Conservation (phyloP, 2,888 invertebrate species). For the Drosophila rubida region DNA sequence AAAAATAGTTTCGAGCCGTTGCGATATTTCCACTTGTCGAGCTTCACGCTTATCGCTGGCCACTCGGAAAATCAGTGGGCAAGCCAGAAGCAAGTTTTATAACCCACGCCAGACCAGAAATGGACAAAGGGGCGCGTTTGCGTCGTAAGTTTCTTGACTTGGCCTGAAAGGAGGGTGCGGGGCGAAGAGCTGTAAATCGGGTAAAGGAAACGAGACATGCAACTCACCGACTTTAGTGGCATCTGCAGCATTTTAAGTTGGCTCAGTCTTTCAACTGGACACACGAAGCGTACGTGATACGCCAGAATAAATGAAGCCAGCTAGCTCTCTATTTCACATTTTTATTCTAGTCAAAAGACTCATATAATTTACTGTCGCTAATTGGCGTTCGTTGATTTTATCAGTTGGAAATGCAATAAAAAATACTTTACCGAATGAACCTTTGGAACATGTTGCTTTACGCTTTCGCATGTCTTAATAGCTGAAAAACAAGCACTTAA, state of each 20-base stretch:
- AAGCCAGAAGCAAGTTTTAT: slow-evolving; percentile 36
- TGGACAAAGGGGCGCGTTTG: slow-evolving; percentile 37
- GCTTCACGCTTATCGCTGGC: slow-evolving; percentile 17
- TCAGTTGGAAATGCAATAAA: slow-evolving; percentile 47
- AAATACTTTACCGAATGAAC: slow-evolving; percentile 27
- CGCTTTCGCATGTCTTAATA: slow-evolving; percentile 1
- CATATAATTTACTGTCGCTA: slow-evolving; percentile 58
- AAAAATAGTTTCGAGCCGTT: slow-evolving; percentile 66
- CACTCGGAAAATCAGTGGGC: slow-evolving; percentile 8
- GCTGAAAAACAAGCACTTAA: slow-evolving; percentile 4
- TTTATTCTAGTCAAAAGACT: slow-evolving; percentile 5
- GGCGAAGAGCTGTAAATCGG: slow-evolving; percentile 4
- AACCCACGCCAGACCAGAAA: slow-evolving; percentile 30
- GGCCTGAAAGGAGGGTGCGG: not conserved
- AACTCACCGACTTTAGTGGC: slow-evolving; percentile 35
- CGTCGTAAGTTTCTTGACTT: slow-evolving; percentile 1
- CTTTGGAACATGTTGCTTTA: slow-evolving; percentile 33
- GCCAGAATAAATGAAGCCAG: slow-evolving; percentile 32
- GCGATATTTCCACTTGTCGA: slow-evolving; percentile 50
- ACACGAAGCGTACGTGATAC: slow-evolving; percentile 32
- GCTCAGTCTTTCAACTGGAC: slow-evolving; percentile 7
- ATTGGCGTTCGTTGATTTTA: slow-evolving; percentile 58
- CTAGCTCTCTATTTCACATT: slow-evolving; percentile 11
- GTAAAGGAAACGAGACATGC: slow-evolving; percentile 26
- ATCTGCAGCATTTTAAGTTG: slow-evolving; percentile 13